A percentile compares a stretch with the other conserved stretches of the same genome.
These are phyloP conservation scores for Danionella dracula DNA, from an alignment of 2,797 vertebrate genomes.

Conservation along the genomic window DNA sequence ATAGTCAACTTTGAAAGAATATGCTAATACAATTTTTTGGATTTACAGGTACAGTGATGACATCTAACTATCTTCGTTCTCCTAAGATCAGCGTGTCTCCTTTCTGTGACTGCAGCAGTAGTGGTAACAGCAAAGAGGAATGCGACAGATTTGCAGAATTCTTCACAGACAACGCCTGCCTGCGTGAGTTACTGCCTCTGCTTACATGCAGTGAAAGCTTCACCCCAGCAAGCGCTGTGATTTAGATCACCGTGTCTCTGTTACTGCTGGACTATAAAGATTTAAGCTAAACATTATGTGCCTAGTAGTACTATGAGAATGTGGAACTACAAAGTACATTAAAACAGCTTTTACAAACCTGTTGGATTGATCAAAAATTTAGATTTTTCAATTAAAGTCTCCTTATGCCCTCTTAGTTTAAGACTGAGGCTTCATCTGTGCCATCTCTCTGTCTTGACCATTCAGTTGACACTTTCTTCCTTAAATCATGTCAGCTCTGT, in stretches of 20 bases:
- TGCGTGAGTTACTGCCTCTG: slow-evolving; percentile 74
- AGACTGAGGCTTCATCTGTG: too few species aligned
- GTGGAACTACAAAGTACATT: too few species aligned
- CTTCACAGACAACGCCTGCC: slow-evolving; percentile 89
- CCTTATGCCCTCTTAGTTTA: too few species aligned
- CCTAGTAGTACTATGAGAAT: too few species aligned
- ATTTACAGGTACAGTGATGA: slow-evolving; percentile 88
- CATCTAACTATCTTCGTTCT: slow-evolving; percentile 90
- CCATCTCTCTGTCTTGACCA: neutral
- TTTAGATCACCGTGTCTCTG: neutral
- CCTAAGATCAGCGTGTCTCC: slow-evolving; percentile 85
- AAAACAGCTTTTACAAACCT: too few species aligned
- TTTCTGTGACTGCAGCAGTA: slow-evolving; percentile 93
- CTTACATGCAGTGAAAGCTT: neutral
- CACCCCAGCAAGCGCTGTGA: neutral
- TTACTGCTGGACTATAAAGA: neutral
- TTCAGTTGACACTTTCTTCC: neutral
- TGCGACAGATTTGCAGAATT: slow-evolving; percentile 84
- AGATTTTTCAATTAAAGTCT: too few species aligned
- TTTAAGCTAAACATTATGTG: neutral
- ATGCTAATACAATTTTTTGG: slow-evolving; percentile 22
- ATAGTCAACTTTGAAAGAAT: too few species aligned
- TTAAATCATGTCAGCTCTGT: neutral
- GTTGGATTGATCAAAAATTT: too few species aligned
- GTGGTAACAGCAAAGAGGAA: slow-evolving; percentile 86